Base-by-base conservation (phyloP, 2,113 vertebrate species). In the Mola mola region DNA sequence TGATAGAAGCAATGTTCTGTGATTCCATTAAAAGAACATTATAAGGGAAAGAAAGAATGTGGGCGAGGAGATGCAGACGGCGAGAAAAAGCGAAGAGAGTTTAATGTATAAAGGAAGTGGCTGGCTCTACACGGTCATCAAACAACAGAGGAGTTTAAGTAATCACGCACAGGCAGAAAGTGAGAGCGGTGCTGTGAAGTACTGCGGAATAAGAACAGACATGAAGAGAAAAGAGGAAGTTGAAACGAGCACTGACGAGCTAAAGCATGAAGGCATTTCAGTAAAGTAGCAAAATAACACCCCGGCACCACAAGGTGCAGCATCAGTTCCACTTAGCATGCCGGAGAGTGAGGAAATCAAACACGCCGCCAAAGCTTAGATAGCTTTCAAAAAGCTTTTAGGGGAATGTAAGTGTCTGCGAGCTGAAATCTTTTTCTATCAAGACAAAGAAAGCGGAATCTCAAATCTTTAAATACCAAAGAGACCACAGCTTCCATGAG, bases 11-110 rank as follows among this genome's bases (percentile, higher is more conserved):
- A 77, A 74, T 82, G 85, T 82, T 84, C 77, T 87, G 79, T 58
- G 72, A 77, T 86, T 85, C 86, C 79, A 86, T 89, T 87, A 84
- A 83, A 85, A 76, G 71, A 73, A 55, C 78, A 72, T 83, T 85
- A 83, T 28, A 20, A 55, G 40, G 55, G 72, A 59, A 25, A 75
- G 44, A 60, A 43, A 47, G 72, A 48, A 38, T 5, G 1, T 17
- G 51, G 34, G 57, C 21, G 31, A 76, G 78, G 57, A 50, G 47
- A 33, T n/a, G 41, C 29, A 44, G 52, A 65, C 33, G 17, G 53
- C 70, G 36, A 47, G 51, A 66, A 41, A 4, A 48, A 60, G 8
- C 37, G 28, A 29, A 29, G 28, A 29, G 28, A 9, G 28, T 29
- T 71, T 36, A 58, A 73, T 60, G 61, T 46, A 28, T 24, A 63